Base-by-base conservation (phyloP, 2,113 vertebrate species). In the Oriolus oriolus region DNA sequence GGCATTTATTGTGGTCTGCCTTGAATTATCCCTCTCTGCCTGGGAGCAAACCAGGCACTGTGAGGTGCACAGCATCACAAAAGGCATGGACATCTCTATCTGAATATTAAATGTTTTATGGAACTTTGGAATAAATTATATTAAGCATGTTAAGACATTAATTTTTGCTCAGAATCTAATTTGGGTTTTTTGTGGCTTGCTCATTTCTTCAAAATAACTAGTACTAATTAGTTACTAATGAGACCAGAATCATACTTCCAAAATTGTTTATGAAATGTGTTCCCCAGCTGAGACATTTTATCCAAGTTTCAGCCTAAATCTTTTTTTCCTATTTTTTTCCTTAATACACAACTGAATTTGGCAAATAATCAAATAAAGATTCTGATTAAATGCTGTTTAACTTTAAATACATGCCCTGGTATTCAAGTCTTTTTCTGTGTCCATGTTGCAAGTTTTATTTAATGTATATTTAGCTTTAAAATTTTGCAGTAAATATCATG, bases 151-250 rank as follows among this genome's bases (percentile, higher is more conserved):
- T 95, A 90, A 84, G 83, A 73, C 80, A 71, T 83, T 87, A 92
- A 89, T 89, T 97, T 96, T 92, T 93, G 64, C 69, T 94, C 13
- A 1, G 13, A 81, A 52, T 78, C 89, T 96, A 96, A 90, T 93
- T 95, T 93, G 54, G 28, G 9, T 41, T 77, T 91, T 84, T 79
- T 87, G 90, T 96, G 86, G 65, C 92, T 96, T 96, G 93, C 96
- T 96, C 95, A 95, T 96, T 96, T 97, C 87, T 96, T 97, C 94
- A 96, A 93, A 96, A 96, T 96, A 97, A 94, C 96, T 89, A 89
- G 91, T 94, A 85, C 90, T 97, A 97, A 97, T 96, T 96, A 95
- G 92, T 73, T 97, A 96, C 95, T 97, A 96, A 96, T 96, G 96
- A 96, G 95, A 93, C 86, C 94, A 96, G 94, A 96, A 96, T 88